Evolutionary conservation across 2,797 vertebrate genomes (phyloP), one percentile per base, ranked within the genome.

Genomic region (Melopsittacus undulatus): DNA sequence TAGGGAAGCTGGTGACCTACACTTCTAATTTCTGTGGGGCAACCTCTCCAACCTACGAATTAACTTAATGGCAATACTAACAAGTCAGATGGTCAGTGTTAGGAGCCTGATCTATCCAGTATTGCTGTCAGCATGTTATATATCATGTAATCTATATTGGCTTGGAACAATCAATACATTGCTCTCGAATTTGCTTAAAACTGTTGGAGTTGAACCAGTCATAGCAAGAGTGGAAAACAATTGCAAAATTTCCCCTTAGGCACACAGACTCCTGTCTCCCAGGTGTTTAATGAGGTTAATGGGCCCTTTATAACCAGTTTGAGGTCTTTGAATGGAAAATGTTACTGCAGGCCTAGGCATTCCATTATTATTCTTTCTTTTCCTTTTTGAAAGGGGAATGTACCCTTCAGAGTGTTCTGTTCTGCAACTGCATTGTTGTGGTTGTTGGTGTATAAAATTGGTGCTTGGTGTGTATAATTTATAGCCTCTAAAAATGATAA

Each of bases 381-480:
- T 42, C 29, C 82, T 51, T 83, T 91, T 93, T 90, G 89, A 96
- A 96, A 94, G 79, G 87, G 80, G 84, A 95, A 64, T 1, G 4
- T 95, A 97, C 80, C 96, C 96, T 97, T 97, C 94, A 96, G 83
- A 92, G 34, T 83, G 92, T 77, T 97, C 92, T 95, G 76, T 95
- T 97, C 96, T 95, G 91, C 84, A 93, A 92, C 91, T 95, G 85
- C 94, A 95, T 97, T 97, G 94, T 96, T 97, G 96, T 94, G 95
- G 91, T 97, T 97, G 95, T 97, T 97, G 97, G 92, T 96, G 95
- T 98, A 97, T 97, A 98, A 97, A 97, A 97, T 97, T 97, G 95
- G 92, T 96, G 93, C 91, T 94, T 48, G 52, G 86, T 93, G 85
- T 97, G 66, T 96, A 95, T 97, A 98, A 97, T 97, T 96, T 97